Evolutionary conservation across 2,888 invertebrate genomes (phyloP), one percentile per base, ranked within the genome.

Genomic region (Baccha elongata): DNA sequence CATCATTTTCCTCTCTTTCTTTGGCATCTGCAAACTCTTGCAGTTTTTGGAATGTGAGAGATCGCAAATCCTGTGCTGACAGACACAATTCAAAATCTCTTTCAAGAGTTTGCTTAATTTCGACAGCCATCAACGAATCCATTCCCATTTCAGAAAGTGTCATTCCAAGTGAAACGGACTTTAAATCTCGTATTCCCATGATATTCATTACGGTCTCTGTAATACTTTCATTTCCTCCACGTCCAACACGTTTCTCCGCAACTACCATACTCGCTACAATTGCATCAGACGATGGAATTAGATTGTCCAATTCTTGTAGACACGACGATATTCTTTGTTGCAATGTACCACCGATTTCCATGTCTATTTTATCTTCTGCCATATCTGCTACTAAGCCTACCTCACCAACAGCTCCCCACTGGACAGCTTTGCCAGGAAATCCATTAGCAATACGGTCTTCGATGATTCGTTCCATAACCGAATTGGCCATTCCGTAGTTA

Each of bases 81-180:
- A 99, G 91, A 88, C 95, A 94, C 65, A 98, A 91, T 88, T 98
- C 97, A 88, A 95, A 98, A 88, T 97, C 96, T 86, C 97, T 92
- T 89, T 98, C 98, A 1, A 98, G 90, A 0, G 95, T 95, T 91
- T 98, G 98, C 86, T 98, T 98, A 86, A 99, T 97, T 91, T 99
- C 98, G 0, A 98, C 97, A 0, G 97, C 97, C 97, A 98, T 98
- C 92, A 99, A 94, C 1, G 98, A 98, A 91, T 99, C 98, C 94
- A 99, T 96, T 35, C 99, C 99, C 84, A 99, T 92, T 89, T 99
- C 98, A 1, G 97, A 96, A 1, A 99, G 91, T 0, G 95, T 94
- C 0, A 94, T 93, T 87, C 94, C 94, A 79, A 93, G 92, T 48
- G 95, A 95, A 0, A 94, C 93, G 0, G 93, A 93, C 90, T 94